Base-by-base conservation (phyloP, 1,140 invertebrate species). In the Platyura marginata region DNA sequence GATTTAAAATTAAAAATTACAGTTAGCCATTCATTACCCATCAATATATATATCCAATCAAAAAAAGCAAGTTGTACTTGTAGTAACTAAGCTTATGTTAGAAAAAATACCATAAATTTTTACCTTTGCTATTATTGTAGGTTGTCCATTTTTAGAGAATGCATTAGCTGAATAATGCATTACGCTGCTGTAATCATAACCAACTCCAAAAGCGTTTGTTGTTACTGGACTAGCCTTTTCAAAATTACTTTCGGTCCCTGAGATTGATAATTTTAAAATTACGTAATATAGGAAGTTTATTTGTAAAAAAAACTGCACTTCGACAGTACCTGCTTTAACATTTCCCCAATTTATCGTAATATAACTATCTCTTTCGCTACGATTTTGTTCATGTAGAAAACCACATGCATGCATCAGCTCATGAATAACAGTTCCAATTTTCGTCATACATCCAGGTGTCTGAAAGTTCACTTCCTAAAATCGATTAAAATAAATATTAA, bases 331-430 rank as follows among this genome's bases (percentile, higher is more conserved):
- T 42, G 53, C 46, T 49, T 67, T 59, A 23, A 89, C 79, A 55
- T 88, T 87, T 1, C 72, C 49, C 58, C 75, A 86, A 25, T 72
- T 60, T 19, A 91, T 73, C 3, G 53, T 63, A 1, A 91, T 75
- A 51, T 69, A 82, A 20, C 75, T 63, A 51, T 90, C 86, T 15
- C 88, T 63, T 48, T 91, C 87, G 21, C 63, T 69, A 20, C 86
- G 68, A 49, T 78, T 87, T 54, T 91, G 87, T 53, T 91, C 86
- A 55, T 93, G 88, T 53, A 82, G 69, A 58, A 91, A 90, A 1
- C 88, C 88, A 16, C 82, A 51, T 0, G 81, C 77, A 49, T 93
- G 87, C 68, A 89, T 79, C 47, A 92, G 57, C 57, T 93, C 87
- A 50, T 92, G 87, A 22, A 82, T 63, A n/a, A 81, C 67, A 0